Evolutionary conservation across 2,797 vertebrate species (phyloP).

Genomic region (Acipenser oxyrinchus): DNA sequence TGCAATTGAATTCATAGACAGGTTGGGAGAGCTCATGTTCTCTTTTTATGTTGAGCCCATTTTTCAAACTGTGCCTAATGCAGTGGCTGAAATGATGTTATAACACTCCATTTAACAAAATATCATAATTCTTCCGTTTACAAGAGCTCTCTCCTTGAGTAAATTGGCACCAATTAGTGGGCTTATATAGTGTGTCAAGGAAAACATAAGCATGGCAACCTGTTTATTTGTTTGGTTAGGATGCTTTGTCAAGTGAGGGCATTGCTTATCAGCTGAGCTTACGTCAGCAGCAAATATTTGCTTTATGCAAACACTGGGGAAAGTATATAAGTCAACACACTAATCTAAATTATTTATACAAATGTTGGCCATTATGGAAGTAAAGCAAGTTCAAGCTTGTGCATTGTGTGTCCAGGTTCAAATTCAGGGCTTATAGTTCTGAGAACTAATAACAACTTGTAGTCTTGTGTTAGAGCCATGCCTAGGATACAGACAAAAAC

Average conservation of each 20-base stretch:
- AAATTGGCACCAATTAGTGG: background rate
- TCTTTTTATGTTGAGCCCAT: no score
- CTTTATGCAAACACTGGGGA: background rate
- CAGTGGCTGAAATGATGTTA: background rate
- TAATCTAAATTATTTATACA: background rate
- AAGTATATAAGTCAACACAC: background rate
- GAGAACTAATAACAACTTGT: background rate
- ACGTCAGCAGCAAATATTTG: conserved; percentile 12
- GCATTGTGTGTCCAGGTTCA: background rate
- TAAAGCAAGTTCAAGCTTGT: conserved; percentile 15
- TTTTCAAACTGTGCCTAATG: background rate
- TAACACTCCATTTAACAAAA: conserved; percentile 4
- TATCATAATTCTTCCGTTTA: background rate
- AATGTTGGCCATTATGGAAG: no score
- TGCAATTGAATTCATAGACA: conserved; percentile 13
- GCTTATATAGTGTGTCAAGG: conserved; percentile 4
- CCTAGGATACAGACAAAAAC: background rate
- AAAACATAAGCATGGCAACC: conserved; percentile 18
- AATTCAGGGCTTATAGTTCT: background rate
- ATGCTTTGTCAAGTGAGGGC: background rate
- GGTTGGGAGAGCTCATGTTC: conserved; percentile 8
- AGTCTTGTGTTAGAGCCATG: background rate
- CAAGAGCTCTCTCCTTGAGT: background rate
- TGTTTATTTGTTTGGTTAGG: conserved; percentile 19
- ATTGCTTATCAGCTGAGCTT: background rate